Conservation (phyloP, 1,140 invertebrate genomes). For the Macrosteles quadrilineatus region DNA sequence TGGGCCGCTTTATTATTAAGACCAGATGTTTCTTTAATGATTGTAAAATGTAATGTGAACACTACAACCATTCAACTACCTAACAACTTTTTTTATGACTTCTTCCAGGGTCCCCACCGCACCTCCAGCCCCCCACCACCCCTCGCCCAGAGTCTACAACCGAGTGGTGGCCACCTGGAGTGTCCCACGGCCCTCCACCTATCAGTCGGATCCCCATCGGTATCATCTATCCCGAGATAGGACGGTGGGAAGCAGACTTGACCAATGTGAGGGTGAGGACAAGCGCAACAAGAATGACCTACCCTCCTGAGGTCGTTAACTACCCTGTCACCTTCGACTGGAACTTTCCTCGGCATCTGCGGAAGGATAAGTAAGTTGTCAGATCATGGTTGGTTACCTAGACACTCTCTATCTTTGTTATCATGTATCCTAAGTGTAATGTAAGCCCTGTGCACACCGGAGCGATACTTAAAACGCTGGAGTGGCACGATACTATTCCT, state of each 20-base stretch:
- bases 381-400: no score
- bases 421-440: no score
- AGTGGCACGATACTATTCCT: no score
- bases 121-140: neutral
- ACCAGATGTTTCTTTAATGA: no score
- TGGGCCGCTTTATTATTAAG: no score
- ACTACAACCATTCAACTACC: no score
- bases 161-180: neutral
- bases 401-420: no score
- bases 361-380: neutral
- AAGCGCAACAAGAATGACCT: neutral
- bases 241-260: neutral
- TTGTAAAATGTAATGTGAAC: no score
- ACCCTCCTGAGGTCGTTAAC: neutral
- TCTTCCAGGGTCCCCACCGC: no score
- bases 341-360: neutral
- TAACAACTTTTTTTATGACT: no score
- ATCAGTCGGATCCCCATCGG: neutral
- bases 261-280: neutral
- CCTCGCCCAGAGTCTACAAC: neutral
- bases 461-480: no score
- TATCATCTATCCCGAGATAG: neutral
- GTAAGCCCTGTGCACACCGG: no score
- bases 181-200: neutral
- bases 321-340: constrained; percentile 6